phyloP scores from a whole-genome alignment of 2,797 vertebrate genomes.

The Sorex maritimensis region DNA sequence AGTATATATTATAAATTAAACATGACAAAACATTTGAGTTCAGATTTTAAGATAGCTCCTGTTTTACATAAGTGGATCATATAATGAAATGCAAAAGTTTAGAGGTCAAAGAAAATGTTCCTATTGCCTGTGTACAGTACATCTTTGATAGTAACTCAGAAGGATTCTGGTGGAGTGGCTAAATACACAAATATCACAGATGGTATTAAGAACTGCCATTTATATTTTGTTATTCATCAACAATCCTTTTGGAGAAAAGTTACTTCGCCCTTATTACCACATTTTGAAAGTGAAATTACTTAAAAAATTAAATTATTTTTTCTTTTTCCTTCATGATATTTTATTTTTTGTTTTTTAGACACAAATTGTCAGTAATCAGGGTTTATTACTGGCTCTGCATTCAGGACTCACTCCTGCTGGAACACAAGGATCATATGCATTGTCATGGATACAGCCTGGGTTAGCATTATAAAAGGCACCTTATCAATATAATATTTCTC shows the following conservation, averaged over 20 bases:
- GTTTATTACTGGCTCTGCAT: no score
- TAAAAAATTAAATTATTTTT: no score
- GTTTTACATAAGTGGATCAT: background rate
- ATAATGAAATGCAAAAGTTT: background rate
- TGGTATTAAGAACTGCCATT: background rate
- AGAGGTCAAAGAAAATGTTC: background rate
- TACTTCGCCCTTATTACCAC: background rate
- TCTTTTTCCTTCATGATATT: no score
- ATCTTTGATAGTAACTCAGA: background rate
- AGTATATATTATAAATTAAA: background rate
- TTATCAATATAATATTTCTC: no score
- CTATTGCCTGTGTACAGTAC: background rate
- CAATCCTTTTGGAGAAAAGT: background rate
- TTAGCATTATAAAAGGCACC: no score
- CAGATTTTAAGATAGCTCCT: conserved; percentile 24
- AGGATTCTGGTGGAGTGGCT: background rate
- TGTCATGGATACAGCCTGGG: no score
- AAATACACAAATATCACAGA: background rate
- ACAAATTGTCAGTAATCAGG: no score
- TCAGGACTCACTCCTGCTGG: no score
- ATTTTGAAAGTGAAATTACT: no score
- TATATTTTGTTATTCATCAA: background rate
- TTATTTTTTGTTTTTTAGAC: no score
- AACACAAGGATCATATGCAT: no score
- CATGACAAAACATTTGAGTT: background rate